Evolutionary conservation across 2,888 invertebrate species (phyloP).

Genomic region (Noctua fimbriata): DNA sequence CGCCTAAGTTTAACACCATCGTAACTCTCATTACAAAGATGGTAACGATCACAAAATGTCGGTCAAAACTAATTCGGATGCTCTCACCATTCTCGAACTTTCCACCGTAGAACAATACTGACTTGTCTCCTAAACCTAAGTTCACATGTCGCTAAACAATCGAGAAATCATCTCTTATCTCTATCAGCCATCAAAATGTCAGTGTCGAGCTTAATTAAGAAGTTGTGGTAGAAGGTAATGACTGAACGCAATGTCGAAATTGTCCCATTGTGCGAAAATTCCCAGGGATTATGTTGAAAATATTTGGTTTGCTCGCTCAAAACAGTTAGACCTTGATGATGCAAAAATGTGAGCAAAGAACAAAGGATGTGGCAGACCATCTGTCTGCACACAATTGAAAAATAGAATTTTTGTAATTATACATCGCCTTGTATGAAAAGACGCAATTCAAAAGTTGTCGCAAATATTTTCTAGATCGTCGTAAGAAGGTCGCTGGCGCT

Average conservation of each 20-base stretch:
- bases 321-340: conserved; percentile 66
- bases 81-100: conserved; percentile 69
- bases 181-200: conserved; percentile 83
- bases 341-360: conserved; percentile 54
- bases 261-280: conserved; percentile 65
- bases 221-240: conserved; percentile 67
- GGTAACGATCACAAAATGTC: conserved; percentile 64
- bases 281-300: conserved; percentile 69
- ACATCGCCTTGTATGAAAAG: conserved; percentile 33
- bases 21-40: conserved; percentile 49
- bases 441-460: conserved; percentile 28
- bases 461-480: conserved; percentile 41
- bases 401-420: conserved; percentile 30
- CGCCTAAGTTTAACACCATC: conserved; percentile 42
- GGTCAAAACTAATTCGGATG: conserved; percentile 58
- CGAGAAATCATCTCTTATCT: conserved; percentile 84
- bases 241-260: conserved; percentile 68
- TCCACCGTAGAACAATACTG: conserved; percentile 75
- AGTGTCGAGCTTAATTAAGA: conserved; percentile 83
- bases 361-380: conserved; percentile 60
- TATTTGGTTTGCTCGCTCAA: conserved; percentile 64
- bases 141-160: conserved; percentile 83
- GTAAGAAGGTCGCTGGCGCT: conserved; percentile 38
- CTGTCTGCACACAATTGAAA: conserved; percentile 44
- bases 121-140: conserved; percentile 68